These are phyloP conservation scores for Argyresthia goedartella DNA, from an alignment of 2,888 invertebrate genomes.

Conservation along the genomic window DNA sequence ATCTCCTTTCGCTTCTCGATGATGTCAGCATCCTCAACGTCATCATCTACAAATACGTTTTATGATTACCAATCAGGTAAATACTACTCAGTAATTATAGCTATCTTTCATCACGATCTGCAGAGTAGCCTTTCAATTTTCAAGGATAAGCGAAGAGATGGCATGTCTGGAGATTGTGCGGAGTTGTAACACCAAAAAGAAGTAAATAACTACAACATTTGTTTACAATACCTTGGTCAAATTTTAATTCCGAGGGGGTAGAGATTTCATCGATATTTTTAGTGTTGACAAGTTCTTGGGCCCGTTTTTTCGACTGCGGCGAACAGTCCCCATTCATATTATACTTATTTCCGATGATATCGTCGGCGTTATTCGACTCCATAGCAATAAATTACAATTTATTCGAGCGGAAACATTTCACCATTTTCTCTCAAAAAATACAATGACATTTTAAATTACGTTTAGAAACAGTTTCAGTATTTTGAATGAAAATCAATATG, in stretches of 20 bases:
- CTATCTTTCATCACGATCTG: too few species aligned
- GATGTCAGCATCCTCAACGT: slow-evolving; percentile 72
- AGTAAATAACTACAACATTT: slow-evolving; percentile 10
- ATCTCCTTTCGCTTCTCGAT: slow-evolving; percentile 72
- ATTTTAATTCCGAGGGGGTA: slow-evolving; percentile 75
- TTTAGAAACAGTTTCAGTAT: background rate
- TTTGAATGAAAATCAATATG: background rate
- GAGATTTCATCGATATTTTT: slow-evolving; percentile 68
- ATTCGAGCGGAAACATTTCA: slow-evolving; percentile 57
- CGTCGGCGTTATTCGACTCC: slow-evolving; percentile 46
- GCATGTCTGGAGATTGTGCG: background rate
- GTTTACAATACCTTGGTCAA: slow-evolving; percentile 76
- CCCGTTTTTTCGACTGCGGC: slow-evolving; percentile 27
- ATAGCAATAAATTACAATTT: slow-evolving; percentile 42
- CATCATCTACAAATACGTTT: slow-evolving; percentile 52
- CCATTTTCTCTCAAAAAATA: slow-evolving; percentile 28
- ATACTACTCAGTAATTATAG: too few species aligned
- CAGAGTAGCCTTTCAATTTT: too few species aligned
- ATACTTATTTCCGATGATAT: slow-evolving; percentile 37
- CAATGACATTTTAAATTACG: slow-evolving; percentile 30
- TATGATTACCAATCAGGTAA: background rate
- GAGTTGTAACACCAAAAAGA: too few species aligned
- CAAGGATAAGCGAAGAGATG: background rate
- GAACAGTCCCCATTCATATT: slow-evolving; percentile 47
- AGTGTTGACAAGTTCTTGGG: slow-evolving; percentile 42